phyloP scores from a whole-genome alignment of 1,140 invertebrate genomes.

The Pachyrhynchus sulphureomaculatus region DNA sequence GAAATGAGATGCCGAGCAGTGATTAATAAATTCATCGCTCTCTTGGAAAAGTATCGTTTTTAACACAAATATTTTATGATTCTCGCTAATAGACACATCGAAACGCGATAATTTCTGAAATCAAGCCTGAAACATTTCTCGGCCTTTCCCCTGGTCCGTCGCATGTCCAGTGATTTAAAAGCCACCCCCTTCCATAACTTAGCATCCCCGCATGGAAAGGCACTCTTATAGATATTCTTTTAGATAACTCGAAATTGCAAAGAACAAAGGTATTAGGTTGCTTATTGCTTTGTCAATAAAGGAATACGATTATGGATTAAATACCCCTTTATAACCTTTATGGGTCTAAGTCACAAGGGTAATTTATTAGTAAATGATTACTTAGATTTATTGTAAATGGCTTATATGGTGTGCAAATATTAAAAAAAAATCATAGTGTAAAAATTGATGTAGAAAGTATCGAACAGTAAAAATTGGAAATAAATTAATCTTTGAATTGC shows the following conservation, averaged over 20 bases:
- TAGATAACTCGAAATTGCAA: constrained; percentile 31
- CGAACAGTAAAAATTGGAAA: too few relatives aligned
- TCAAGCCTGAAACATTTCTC: constrained; percentile 4
- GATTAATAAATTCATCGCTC: too few relatives aligned
- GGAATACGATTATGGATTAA: constrained; percentile 32
- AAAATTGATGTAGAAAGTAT: too few relatives aligned
- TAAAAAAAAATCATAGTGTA: too few relatives aligned
- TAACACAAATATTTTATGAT: too few relatives aligned
- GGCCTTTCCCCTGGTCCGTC: constrained; percentile 14
- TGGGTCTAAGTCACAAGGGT: constrained; percentile 16
- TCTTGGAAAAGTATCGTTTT: too few relatives aligned
- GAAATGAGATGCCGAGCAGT: too few relatives aligned
- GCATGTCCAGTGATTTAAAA: constrained; percentile 45
- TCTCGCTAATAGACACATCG: too few relatives aligned
- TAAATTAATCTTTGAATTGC: too few relatives aligned
- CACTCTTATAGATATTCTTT: constrained; percentile 25
- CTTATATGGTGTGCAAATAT: too few relatives aligned
- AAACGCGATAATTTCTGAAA: too few relatives aligned
- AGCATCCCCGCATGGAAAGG: constrained; percentile 32
- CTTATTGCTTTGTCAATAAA: constrained; percentile 35
- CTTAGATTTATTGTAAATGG: too few relatives aligned
- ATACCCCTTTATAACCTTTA: constrained; percentile 20
- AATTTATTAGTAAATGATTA: constrained; percentile 20
- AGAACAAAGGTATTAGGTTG: constrained; percentile 32
- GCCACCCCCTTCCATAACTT: constrained; percentile 30